Evolutionary conservation across 2,113 vertebrate species (phyloP).

Genomic region (Canis aureus): DNA sequence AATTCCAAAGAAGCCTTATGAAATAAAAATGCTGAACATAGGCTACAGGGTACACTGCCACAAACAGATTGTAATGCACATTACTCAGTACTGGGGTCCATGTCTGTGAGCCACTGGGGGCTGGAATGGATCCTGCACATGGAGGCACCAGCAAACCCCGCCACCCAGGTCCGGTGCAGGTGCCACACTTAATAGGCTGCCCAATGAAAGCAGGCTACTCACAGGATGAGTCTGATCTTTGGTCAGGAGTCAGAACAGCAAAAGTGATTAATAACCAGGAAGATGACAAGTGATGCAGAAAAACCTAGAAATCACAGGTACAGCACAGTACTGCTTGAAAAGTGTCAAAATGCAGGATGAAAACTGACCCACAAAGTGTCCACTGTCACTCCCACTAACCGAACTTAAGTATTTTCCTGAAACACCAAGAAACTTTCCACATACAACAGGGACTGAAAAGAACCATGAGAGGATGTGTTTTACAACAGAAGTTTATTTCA

Average conservation of each 20-base stretch:
- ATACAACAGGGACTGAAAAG: not conserved
- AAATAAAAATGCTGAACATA: not conserved
- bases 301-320: not conserved
- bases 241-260: not conserved
- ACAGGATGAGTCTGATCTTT: not conserved
- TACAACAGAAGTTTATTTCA: not conserved
- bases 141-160: accelerated
- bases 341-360: accelerated
- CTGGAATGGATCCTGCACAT: too few relatives aligned
- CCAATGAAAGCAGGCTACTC: not conserved
- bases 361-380: not conserved
- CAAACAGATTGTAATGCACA: not conserved
- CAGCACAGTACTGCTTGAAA: accelerated
- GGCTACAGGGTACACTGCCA: not conserved
- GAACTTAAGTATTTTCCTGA: not conserved
- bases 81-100: accelerated
- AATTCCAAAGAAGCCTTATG: not conserved
- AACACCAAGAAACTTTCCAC: not conserved
- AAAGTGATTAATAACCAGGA: not conserved
- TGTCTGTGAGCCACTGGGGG: accelerated
- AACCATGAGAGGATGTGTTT: not conserved
- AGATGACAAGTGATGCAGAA: accelerated
- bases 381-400: not conserved
- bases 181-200: accelerated
- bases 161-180: not conserved